These are phyloP conservation scores for Coreoperca whiteheadi DNA, from an alignment of 2,113 vertebrate genomes.

Conservation along the genomic window DNA sequence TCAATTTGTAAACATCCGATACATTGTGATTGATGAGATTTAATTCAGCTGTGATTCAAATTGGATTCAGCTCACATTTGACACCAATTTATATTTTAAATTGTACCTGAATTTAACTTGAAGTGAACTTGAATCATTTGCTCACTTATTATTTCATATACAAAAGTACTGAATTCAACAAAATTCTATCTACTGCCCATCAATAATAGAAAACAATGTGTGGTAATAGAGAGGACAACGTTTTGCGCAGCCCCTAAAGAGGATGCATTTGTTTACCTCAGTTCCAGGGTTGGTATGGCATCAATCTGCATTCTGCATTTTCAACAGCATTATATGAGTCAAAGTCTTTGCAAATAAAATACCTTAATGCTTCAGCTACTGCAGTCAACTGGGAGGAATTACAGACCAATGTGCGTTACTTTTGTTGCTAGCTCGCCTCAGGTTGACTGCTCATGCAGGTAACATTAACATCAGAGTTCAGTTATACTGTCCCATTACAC, in stretches of 20 bases:
- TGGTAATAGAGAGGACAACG: background rate
- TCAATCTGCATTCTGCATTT: slow-evolving; percentile 43
- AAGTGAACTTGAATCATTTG: background rate
- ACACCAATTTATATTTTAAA: background rate
- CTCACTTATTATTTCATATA: background rate
- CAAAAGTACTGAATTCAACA: background rate
- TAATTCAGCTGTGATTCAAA: background rate
- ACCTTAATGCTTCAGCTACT: slow-evolving; percentile 29
- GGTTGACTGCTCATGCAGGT: slow-evolving; percentile 55
- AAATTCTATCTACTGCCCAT: background rate
- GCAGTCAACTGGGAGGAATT: slow-evolving; percentile 37
- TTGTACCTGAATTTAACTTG: background rate
- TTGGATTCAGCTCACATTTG: background rate
- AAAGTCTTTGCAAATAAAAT: slow-evolving; percentile 40
- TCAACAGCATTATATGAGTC: slow-evolving; percentile 18
- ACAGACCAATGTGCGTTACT: background rate
- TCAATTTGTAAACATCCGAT: background rate
- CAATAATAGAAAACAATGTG: background rate
- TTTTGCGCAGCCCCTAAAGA: background rate
- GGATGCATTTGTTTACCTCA: slow-evolving; percentile 21
- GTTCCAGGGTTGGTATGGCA: slow-evolving; percentile 11
- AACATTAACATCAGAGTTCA: slow-evolving; percentile 40
- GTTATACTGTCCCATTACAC: slow-evolving; percentile 16
- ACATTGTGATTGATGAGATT: background rate
- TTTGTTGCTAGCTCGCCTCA: slow-evolving; percentile 43